A percentile compares a stretch with the other conserved stretches of the same genome.
Conservation (phyloP, 2,888 invertebrate genomes). For the Cataglyphis altisquamis region DNA sequence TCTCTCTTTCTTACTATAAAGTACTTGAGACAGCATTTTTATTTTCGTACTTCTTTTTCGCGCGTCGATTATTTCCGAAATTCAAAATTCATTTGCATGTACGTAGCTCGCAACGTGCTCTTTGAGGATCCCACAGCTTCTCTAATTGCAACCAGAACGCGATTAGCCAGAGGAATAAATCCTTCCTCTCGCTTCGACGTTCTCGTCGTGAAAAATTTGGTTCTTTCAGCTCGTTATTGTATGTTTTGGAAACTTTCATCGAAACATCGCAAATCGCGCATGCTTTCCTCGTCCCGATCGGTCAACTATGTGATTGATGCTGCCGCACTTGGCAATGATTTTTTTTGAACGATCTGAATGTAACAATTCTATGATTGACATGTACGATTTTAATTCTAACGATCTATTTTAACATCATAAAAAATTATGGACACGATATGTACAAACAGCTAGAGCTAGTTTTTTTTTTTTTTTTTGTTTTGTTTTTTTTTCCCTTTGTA, state of each 20-base stretch:
- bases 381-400: not conserved
- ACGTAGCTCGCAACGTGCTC: constrained; percentile 74
- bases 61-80: constrained; percentile 73
- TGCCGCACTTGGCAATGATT: not conserved
- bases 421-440: not conserved
- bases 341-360: not conserved
- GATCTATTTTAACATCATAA: not conserved
- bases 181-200: constrained; percentile 16
- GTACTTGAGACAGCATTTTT: constrained; percentile 55
- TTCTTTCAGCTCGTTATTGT: constrained; percentile 65
- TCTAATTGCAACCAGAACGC: constrained; percentile 49
- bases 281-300: constrained; percentile 57
- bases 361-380: not conserved
- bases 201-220: constrained; percentile 46
- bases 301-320: not conserved
- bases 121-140: constrained; percentile 73
- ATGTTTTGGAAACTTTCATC: constrained; percentile 59
- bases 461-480: not conserved
- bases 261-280: constrained; percentile 65
- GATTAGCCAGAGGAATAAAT: constrained; percentile 1
- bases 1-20: constrained; percentile 59
- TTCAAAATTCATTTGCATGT: constrained; percentile 68
- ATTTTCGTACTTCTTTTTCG: constrained; percentile 52
- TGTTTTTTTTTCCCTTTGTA: not conserved
- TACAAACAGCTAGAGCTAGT: not conserved